phyloP scores from a whole-genome alignment of 2,797 vertebrate genomes.

The Eulemur rubriventer region DNA sequence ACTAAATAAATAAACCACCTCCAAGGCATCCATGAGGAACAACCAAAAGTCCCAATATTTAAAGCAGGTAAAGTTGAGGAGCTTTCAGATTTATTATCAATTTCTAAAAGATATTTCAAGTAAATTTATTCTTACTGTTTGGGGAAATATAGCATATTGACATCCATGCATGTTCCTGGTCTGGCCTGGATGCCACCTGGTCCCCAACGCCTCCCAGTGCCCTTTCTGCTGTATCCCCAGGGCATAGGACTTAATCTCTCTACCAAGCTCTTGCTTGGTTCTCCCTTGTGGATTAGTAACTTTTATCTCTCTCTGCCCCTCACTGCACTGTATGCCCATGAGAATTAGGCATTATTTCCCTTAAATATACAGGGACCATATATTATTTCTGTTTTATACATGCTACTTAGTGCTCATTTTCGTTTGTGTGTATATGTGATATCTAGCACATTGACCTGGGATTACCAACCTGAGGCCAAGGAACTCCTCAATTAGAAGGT shows the following conservation, averaged over 20 bases:
- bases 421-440: no score
- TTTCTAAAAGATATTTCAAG: conserved; percentile 13
- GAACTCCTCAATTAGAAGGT: no score
- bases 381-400: no score
- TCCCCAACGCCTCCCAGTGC: no score
- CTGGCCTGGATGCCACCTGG: not conserved
- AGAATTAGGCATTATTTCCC: no score
- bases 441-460: no score
- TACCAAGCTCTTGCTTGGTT: not conserved
- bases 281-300: not conserved
- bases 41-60: not conserved
- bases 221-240: no score
- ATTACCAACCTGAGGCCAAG: no score
- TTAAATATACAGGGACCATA: no score
- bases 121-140: conserved; percentile 20
- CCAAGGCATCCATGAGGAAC: not conserved
- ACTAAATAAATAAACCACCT: conserved; percentile 4
- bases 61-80: not conserved
- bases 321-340: not conserved
- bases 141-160: not conserved
- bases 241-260: not conserved
- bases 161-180: fast-evolving
- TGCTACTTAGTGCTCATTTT: no score
- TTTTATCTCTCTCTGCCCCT: not conserved
- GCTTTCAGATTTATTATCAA: not conserved